phyloP scores from a whole-genome alignment of 2,113 vertebrate genomes.

The Passer domesticus region DNA sequence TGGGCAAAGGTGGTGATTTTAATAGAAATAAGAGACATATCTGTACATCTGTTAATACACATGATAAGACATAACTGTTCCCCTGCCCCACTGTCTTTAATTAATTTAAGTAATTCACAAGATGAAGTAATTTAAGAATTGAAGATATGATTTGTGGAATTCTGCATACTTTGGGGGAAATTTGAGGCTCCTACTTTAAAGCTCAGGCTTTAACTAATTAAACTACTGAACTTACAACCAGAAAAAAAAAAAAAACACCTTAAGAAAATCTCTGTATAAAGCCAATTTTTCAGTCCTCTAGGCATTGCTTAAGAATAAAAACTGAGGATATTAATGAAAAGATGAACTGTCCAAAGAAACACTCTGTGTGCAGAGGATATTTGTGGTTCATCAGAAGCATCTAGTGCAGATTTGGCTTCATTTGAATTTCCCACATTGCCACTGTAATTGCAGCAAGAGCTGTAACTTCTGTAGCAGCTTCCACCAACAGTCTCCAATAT shows the following conservation, averaged over 20 bases:
- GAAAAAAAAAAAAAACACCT: neutral
- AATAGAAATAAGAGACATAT: neutral
- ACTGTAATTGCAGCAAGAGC: neutral
- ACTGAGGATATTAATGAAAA: neutral
- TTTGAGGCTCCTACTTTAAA: neutral
- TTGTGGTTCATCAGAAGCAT: neutral
- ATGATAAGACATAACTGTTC: accelerated
- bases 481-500: neutral
- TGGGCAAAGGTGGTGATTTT: neutral
- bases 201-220: neutral
- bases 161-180: neutral
- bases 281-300: neutral
- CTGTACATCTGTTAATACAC: neutral
- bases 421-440: neutral
- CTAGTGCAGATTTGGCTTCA: neutral
- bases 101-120: no score
- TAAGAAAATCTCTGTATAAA: neutral
- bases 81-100: accelerated
- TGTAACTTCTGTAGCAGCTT: neutral
- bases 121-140: neutral
- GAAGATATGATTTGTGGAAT: neutral
- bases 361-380: neutral
- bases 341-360: neutral
- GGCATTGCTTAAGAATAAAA: neutral
- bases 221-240: neutral